Conservation (phyloP, 2,888 invertebrate species). For the Terebella lapidaria region DNA sequence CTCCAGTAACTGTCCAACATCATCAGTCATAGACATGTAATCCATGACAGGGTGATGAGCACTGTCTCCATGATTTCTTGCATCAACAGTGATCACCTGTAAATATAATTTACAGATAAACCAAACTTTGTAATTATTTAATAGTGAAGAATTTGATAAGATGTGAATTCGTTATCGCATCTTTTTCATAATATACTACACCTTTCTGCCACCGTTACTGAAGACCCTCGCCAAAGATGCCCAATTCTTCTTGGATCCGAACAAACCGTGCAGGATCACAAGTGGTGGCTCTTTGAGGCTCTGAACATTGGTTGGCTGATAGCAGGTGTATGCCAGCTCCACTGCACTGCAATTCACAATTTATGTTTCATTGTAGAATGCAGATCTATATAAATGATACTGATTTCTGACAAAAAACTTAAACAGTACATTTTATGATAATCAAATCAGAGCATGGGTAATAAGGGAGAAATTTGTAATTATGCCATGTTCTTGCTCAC, state of each 20-base stretch:
- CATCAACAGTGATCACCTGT: slow-evolving; percentile 75
- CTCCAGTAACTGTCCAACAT: slow-evolving; percentile 55
- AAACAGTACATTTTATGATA: no score
- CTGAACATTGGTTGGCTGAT: not conserved
- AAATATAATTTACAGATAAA: slow-evolving; percentile 7
- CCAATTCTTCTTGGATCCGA: slow-evolving; percentile 86
- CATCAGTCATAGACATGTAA: slow-evolving; percentile 71
- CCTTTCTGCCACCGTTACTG: slow-evolving; percentile 63
- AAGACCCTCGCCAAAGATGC: slow-evolving; percentile 68
- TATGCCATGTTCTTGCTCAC: no score
- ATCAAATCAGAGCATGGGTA: no score
- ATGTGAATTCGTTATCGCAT: not conserved
- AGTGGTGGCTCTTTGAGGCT: slow-evolving; percentile 14
- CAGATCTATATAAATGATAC: no score
- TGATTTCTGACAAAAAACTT: no score
- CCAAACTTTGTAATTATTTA: not conserved
- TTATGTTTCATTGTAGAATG: no score
- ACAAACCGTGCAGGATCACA: slow-evolving; percentile 60
- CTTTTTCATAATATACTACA: no score
- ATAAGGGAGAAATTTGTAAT: no score
- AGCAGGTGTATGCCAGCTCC: not conserved
- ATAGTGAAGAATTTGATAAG: not conserved
- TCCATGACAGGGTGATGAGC: slow-evolving; percentile 71
- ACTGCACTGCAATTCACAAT: no score
- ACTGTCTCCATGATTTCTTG: slow-evolving; percentile 92